Conservation (phyloP, 2,113 vertebrate genomes). For the Spermophilus dauricus region DNA sequence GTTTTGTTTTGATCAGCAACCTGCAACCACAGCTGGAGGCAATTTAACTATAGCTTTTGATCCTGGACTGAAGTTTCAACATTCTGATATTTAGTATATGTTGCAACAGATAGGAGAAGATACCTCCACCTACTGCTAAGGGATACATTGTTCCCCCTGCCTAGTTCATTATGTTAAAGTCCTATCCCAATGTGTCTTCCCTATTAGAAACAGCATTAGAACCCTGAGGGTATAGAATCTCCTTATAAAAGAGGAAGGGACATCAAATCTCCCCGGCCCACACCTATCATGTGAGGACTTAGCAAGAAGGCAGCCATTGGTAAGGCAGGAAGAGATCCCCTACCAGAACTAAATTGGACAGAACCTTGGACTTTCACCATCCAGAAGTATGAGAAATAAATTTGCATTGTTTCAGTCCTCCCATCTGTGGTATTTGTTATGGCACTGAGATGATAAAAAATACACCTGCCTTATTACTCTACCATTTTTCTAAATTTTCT, state of each 20-base stretch:
- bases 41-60: neutral
- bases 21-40: too few relatives aligned
- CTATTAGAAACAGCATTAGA: neutral
- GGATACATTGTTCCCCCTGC: too few relatives aligned
- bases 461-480: neutral
- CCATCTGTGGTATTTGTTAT: neutral
- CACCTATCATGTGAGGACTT: neutral
- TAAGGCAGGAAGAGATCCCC: neutral
- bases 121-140: neutral
- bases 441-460: neutral
- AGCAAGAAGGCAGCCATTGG: rapidly evolving
- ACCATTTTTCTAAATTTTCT: neutral
- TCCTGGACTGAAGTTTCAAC: neutral
- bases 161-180: neutral
- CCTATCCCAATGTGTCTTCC: neutral
- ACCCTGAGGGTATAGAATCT: neutral
- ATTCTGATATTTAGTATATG: neutral
- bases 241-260: neutral
- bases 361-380: neutral
- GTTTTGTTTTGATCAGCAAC: neutral
- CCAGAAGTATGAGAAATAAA: neutral
- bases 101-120: neutral
- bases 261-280: neutral
- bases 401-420: neutral
- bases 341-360: neutral